phyloP scores from a whole-genome alignment of 2,113 vertebrate genomes.

The Xiphophorus hellerii region DNA sequence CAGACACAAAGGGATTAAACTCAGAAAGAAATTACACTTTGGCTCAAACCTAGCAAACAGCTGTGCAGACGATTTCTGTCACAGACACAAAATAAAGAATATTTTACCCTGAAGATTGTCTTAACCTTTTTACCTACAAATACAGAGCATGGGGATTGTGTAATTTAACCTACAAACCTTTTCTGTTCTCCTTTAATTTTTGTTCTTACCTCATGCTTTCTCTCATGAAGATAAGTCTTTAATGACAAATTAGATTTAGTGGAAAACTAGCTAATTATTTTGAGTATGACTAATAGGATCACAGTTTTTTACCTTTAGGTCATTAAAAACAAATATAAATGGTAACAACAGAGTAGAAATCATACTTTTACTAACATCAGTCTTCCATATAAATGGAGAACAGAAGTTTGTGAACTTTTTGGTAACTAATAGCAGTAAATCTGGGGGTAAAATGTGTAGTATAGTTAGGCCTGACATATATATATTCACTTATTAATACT shows the following conservation, averaged over 20 bases:
- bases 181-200: no score
- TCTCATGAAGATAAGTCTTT: no score
- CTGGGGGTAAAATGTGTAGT: no score
- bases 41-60: not conserved
- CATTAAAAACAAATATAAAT: no score
- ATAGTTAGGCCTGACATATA: not conserved
- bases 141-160: no score
- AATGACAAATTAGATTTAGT: no score
- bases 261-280: no score
- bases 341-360: not conserved
- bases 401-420: not conserved
- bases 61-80: not conserved
- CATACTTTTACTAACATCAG: not conserved
- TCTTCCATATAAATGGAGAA: not conserved
- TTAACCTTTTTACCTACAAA: no score
- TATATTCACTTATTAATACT: no score
- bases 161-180: no score
- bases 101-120: no score
- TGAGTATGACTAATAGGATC: not conserved
- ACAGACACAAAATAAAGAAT: not conserved
- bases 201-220: no score
- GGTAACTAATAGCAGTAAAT: not conserved
- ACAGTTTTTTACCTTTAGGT: not conserved
- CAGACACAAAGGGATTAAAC: slow-evolving; percentile 12
- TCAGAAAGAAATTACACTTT: slow-evolving; percentile 21